Evolutionary conservation across 2,888 invertebrate genomes (phyloP).

Genomic region (Leptopilina myrica): DNA sequence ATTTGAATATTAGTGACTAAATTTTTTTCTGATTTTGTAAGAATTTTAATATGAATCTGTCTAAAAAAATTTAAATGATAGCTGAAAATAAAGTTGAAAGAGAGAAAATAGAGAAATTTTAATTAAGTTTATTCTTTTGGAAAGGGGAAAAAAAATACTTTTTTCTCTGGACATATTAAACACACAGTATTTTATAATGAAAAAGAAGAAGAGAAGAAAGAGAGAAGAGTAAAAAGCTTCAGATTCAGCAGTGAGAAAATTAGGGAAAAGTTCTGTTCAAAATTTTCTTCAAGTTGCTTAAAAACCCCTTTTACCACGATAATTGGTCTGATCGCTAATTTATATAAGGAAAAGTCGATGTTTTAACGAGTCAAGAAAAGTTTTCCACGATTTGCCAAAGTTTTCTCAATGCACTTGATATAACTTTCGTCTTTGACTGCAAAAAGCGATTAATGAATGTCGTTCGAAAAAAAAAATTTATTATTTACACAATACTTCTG

Average conservation of each 20-base stretch:
- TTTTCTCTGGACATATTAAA: not conserved
- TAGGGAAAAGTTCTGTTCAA: constrained; percentile 10
- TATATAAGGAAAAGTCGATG: constrained; percentile 9
- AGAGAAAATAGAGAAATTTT: too few species aligned
- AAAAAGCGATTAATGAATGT: not conserved
- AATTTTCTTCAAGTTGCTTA: constrained; percentile 18
- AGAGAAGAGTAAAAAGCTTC: not conserved
- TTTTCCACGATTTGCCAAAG: constrained; percentile 1
- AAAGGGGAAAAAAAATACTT: too few species aligned
- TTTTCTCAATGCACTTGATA: not conserved
- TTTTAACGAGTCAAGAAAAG: constrained; percentile 17
- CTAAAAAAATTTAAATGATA: too few species aligned
- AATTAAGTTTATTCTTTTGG: too few species aligned
- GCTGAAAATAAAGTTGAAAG: too few species aligned
- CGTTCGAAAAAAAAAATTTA: not conserved
- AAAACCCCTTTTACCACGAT: constrained; percentile 5
- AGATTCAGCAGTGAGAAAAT: constrained; percentile 3
- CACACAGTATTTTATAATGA: too few species aligned
- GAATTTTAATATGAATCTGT: too few species aligned
- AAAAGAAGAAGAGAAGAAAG: not conserved
- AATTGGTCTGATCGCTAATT: constrained; percentile 25
- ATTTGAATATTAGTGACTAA: too few species aligned
- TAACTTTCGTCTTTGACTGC: constrained; percentile 4
- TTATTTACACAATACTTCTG: not conserved
- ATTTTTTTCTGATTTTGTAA: too few species aligned